Evolutionary conservation across 2,113 vertebrate genomes (phyloP), one percentile per base, ranked within the genome.

Genomic region (Rhineura floridana): DNA sequence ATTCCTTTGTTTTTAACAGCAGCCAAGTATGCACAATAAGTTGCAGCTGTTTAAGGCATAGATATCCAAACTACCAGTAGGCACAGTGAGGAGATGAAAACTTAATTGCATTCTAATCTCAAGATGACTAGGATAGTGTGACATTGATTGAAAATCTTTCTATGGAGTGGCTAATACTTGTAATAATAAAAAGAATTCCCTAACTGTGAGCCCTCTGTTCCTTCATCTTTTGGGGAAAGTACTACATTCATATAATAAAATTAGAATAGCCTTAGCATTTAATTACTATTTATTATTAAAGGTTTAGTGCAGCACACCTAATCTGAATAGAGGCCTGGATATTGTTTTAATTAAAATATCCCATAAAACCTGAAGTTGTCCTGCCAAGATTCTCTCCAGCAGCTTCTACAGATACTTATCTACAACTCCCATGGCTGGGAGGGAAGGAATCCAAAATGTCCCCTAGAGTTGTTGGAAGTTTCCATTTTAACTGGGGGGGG

Each of bases 281-380:
- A 90, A 95, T 95, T 95, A 92, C 91, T 93, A 94, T 96, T 95
- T 96, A 95, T 95, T 93, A 91, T 87, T 67, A 80, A 87, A 88
- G 87, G 90, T 94, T 94, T 94, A 93, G 92, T 92, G 87, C 89
- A 94, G 84, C 88, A 93, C 88, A 93, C 50, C 55, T 87, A 48
- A 2, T 69, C 65, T 25, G 91, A 92, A 90, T 59, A 85, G 93
- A 95, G 92, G 87, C 80, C 88, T 94, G 73, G 80, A 93, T 88
- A 92, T 83, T 88, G 84, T 86, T 88, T 96, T 90, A 87, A 93
- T 87, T 96, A 91, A 89, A 94, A 93, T 87, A 89, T 95, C 87
- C 81, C 85, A 76, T 91, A 87, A 93, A 95, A 81, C 72, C 86
- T 83, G 93, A 94, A 84, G 91, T 95, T 92, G 93, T 84, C 83